Evolutionary conservation across 2,888 invertebrate genomes (phyloP).

Genomic region (Seira musarum): DNA sequence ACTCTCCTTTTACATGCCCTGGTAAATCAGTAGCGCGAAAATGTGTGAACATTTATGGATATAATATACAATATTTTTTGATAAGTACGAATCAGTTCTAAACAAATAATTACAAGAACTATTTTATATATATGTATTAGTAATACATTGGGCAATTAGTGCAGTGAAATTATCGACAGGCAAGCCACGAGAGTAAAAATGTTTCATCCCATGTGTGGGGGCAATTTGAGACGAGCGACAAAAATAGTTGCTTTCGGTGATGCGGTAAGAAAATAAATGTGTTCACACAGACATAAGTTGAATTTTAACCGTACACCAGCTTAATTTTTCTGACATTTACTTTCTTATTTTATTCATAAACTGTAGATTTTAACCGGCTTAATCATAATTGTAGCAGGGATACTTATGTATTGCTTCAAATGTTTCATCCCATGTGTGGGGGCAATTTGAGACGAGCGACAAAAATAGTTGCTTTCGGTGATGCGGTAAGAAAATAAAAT

Average conservation of each 20-base stretch:
- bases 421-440: conserved; percentile 46
- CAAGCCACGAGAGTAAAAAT: background rate
- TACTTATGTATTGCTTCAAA: conserved; percentile 29
- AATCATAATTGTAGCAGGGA: conserved; percentile 12
- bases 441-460: conserved; percentile 41
- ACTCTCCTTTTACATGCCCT: no score
- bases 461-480: conserved; percentile 45
- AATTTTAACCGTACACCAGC: background rate
- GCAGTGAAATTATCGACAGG: no score
- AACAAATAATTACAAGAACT: no score
- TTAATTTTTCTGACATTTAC: no score
- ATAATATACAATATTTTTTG: no score
- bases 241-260: conserved; percentile 48
- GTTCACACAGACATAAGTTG: no score
- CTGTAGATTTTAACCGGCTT: conserved; percentile 29
- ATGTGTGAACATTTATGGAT: no score
- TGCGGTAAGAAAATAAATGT: conserved; percentile 33
- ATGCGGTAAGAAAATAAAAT: conserved; percentile 45
- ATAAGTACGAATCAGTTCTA: no score
- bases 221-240: conserved; percentile 39
- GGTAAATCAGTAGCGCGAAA: no score
- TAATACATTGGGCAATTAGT: no score
- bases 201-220: conserved; percentile 45
- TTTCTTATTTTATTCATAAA: background rate
- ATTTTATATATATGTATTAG: no score